A percentile compares a stretch with the other conserved stretches of the same genome.
Evolutionary conservation across 1,140 invertebrate species (phyloP).

Genomic region (Leptinotarsa texana): DNA sequence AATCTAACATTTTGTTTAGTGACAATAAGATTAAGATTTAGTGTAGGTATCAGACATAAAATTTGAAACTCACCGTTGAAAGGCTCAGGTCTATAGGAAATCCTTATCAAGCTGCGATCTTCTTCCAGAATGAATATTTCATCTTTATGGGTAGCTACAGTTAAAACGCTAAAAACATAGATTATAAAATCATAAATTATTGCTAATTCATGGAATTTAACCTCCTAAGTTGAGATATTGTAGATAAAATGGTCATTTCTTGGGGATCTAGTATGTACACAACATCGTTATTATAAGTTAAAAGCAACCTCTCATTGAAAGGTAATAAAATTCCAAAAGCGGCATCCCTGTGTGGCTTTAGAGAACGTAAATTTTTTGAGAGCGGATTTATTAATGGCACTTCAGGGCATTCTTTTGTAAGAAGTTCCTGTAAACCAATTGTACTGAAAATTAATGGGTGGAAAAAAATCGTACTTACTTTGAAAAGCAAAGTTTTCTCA

Average conservation of each 20-base stretch:
- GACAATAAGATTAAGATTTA: too few relatives aligned
- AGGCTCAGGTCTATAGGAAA: conserved; percentile 64
- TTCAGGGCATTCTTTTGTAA: conserved; percentile 59
- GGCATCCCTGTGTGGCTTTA: conserved; percentile 59
- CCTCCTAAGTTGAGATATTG: conserved; percentile 56
- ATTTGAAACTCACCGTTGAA: conserved; percentile 41
- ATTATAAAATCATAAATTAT: neutral
- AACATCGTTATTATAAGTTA: conserved; percentile 72
- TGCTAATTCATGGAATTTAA: conserved; percentile 27
- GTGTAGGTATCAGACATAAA: too few relatives aligned
- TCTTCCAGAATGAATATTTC: conserved; percentile 82
- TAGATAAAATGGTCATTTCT: conserved; percentile 60
- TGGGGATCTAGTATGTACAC: conserved; percentile 77
- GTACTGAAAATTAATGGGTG: neutral
- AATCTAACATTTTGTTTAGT: too few relatives aligned
- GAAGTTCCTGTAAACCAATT: conserved; percentile 38
- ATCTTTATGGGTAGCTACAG: conserved; percentile 69
- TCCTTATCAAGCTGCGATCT: conserved; percentile 67
- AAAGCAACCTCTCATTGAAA: conserved; percentile 71
- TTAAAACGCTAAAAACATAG: conserved; percentile 56
- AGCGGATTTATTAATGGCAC: conserved; percentile 71
- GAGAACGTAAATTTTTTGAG: conserved; percentile 58
- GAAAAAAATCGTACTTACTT: conserved; percentile 58
- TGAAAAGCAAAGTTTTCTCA: conserved; percentile 83
- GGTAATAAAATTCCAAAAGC: conserved; percentile 71